Evolutionary conservation across 2,888 invertebrate genomes (phyloP).

Genomic region (Gari tellinella): DNA sequence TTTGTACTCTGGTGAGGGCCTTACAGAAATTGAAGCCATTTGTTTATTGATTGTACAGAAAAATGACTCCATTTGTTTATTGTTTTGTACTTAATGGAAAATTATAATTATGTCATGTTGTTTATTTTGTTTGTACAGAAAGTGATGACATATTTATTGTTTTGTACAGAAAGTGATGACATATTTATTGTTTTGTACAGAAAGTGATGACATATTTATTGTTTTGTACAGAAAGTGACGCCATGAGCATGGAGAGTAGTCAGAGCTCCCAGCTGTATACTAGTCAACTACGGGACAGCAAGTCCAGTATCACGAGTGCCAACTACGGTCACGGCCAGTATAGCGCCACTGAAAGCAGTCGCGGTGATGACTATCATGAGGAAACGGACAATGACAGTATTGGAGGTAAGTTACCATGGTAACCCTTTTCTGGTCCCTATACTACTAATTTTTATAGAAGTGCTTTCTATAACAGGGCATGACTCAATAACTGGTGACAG

Average conservation of each 20-base stretch:
- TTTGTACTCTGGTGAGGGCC: too few species aligned
- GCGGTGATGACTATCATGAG: conserved; percentile 78
- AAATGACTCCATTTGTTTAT: too few species aligned
- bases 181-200: too few species aligned
- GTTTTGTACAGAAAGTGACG: conserved; percentile 80
- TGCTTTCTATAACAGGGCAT: neutral
- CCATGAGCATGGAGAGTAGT: conserved; percentile 78
- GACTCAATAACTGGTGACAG: neutral
- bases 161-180: too few species aligned
- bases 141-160: too few species aligned
- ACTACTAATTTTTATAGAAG: neutral
- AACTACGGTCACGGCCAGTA: conserved; percentile 74
- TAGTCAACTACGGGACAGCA: conserved; percentile 72
- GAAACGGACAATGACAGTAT: conserved; percentile 77
- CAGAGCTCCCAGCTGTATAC: conserved; percentile 70
- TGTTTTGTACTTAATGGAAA: too few species aligned
- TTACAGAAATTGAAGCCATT: too few species aligned
- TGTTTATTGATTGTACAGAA: too few species aligned
- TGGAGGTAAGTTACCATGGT: conserved; percentile 65
- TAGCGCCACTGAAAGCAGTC: conserved; percentile 81
- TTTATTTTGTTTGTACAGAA: too few species aligned
- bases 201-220: too few species aligned
- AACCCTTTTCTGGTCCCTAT: neutral
- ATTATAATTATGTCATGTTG: too few species aligned
- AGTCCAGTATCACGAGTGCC: conserved; percentile 74